Base-by-base conservation (phyloP, 2,113 vertebrate species). In the Plecturocebus donacophilus region DNA sequence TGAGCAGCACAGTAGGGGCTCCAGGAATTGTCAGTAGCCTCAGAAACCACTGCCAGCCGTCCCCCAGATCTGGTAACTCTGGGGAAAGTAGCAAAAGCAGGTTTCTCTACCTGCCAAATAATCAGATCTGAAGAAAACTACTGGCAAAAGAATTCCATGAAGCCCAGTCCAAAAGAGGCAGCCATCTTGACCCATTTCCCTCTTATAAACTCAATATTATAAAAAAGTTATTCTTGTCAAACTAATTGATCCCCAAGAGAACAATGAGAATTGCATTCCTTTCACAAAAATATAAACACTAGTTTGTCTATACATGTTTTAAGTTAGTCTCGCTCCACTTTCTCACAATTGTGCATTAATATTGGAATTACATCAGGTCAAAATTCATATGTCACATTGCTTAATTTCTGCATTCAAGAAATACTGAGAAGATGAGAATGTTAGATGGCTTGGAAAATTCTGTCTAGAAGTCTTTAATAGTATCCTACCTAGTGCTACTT, bases 221-320 rank as follows among this genome's bases (percentile, higher is more conserved):
- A n/a, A 32, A 71, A n/a, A 94, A 87, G 42, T 71, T 64, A 10
- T 89, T 90, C 54, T 91, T 96, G 91, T 54, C 25, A 97, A 85
- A 86, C 4, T n/a, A 76, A 87, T 17, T 75, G 71, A 52, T 90
- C 14, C 25, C 54, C 47, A 80, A 85, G 52, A 85, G 90, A 96
- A 96, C 45, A 84, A 52, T 75, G 38, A 85, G 35, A 95, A 75
- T 68, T 87, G 9, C 47, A 80, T 88, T 93, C 8, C 52, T 77
- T 73, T 80, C 68, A 66, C 61, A 54, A 87, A 56, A 42, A 1
- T 40, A 20, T 54, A 49, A 70, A 61, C 82, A 80, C 35, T 49
- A 23, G 10, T 70, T 77, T 94, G 5, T 71, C 42, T 56, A 10
- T 64, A 20, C 64, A 40, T 38, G 27, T 89, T 87, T 84, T 84